Base-by-base conservation (phyloP, 2,888 invertebrate genomes). In the Iphiclides podalirius region DNA sequence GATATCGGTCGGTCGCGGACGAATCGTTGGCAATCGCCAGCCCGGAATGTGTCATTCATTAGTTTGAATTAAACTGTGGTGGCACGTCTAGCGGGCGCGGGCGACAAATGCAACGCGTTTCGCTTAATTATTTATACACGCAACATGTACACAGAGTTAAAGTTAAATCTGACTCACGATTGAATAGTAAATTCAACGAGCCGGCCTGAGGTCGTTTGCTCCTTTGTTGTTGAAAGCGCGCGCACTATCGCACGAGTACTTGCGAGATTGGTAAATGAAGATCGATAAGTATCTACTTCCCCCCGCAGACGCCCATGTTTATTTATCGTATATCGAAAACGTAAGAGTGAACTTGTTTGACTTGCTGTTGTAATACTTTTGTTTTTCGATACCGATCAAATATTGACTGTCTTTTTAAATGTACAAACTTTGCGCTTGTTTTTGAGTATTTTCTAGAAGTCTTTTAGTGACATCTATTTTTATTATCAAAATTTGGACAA, bases 121-220 rank as follows among this genome's bases (percentile, higher is more conserved):
- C 50, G 50, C 40, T 50, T 45, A 50, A 50, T 50, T 50, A n/a
- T n/a, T n/a, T n/a, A n/a, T n/a, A 45, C 38, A 36, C 20, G 44
- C 45, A 40, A 50, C 40, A 17, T 45, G 33, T 45, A 40, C 34
- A 7, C 38, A n/a, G 50, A 50, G 50, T 50, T 45, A 50, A 40
- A 50, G 40, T 50, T 50, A 45, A 50, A 50, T 45, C 50, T 50
- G 50, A 50, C 40, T 50, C 50, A 50, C 40, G 39, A 50, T 50
- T 45, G 45, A 45, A 45, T 50, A 50, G 35, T 36, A 50, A 45
- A 50, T 41, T 44, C 35, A 35, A 16, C 40, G 40, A 28, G 40
- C 39, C 45, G 45, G 15, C n/a, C 40, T 6, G 35, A 28, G 44
- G 28, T 35, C 40, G 28, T 20, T 20, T 6, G 20, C 20, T 20